Evolutionary conservation across 1,140 invertebrate genomes (phyloP).

Genomic region (Cydia strobilella): DNA sequence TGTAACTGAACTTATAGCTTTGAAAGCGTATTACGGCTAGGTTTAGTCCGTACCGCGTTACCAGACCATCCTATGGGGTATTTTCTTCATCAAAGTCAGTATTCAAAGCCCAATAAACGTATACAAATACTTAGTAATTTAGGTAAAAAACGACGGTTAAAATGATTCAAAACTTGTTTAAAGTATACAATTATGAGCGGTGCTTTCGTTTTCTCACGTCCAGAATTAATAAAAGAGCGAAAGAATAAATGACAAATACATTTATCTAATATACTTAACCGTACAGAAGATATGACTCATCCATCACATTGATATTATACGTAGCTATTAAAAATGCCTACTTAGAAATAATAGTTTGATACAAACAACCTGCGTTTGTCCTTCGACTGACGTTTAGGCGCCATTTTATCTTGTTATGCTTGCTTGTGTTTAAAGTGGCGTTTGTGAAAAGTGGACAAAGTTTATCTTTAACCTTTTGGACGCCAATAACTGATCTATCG

Average conservation of each 20-base stretch:
- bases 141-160: too few relatives aligned
- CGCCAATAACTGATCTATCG: too few relatives aligned
- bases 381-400: too few relatives aligned
- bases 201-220: background rate
- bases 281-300: conserved; percentile 19
- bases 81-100: too few relatives aligned
- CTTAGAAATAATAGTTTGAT: conserved; percentile 23
- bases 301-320: background rate
- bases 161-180: background rate
- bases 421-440: too few relatives aligned
- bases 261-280: conserved; percentile 15
- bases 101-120: too few relatives aligned
- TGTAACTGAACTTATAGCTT: too few relatives aligned
- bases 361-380: conserved; percentile 2
- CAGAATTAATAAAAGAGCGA: background rate
- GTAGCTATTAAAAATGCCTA: conserved; percentile 14
- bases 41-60: background rate
- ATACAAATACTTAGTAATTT: background rate
- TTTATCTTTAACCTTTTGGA: too few relatives aligned
- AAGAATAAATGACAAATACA: background rate
- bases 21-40: background rate
- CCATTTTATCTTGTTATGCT: too few relatives aligned
- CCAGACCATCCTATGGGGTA: background rate
- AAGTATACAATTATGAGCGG: background rate
- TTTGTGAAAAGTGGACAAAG: too few relatives aligned